Evolutionary conservation across 2,797 vertebrate genomes (phyloP).

Genomic region (Odontamblyopus lacepedii): DNA sequence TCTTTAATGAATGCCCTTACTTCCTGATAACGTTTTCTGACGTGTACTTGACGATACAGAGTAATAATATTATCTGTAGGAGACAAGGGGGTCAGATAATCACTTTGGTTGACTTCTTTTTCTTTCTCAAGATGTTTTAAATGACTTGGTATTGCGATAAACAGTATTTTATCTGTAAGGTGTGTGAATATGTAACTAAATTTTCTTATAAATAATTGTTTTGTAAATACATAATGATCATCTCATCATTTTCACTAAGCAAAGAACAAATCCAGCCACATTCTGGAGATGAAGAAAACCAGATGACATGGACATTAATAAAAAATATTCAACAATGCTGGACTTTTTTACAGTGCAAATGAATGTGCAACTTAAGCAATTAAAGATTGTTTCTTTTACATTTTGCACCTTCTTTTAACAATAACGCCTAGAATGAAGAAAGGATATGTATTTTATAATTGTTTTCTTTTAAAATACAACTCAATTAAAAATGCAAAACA

Average conservation of each 20-base stretch:
- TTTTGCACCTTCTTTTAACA: constrained; percentile 32
- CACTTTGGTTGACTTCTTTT: constrained; percentile 65
- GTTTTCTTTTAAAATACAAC: constrained; percentile 31
- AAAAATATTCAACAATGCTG: constrained; percentile 68
- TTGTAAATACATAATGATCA: constrained; percentile 75
- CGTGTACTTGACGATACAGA: constrained; percentile 66
- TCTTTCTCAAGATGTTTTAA: constrained; percentile 67
- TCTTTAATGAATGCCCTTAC: constrained; percentile 48
- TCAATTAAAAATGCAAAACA: constrained; percentile 1
- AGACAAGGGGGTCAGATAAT: constrained; percentile 50
- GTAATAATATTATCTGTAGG: constrained; percentile 45
- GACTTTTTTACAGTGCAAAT: constrained; percentile 72
- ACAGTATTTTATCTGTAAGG: constrained; percentile 67
- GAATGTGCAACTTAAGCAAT: constrained; percentile 55
- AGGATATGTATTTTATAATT: constrained; percentile 47
- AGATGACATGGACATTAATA: constrained; percentile 57
- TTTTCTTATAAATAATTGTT: constrained; percentile 68
- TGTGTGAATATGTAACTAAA: constrained; percentile 78
- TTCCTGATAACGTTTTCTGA: constrained; percentile 69
- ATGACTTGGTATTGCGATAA: constrained; percentile 68
- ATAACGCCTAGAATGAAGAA: constrained; percentile 29
- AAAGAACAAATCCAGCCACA: constrained; percentile 49
- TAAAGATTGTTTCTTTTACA: constrained; percentile 37
- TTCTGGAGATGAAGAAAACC: constrained; percentile 52
- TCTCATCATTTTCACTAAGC: constrained; percentile 55